A percentile compares a stretch with the other conserved stretches of the same genome.
phyloP scores from a whole-genome alignment of 2,888 invertebrate species.

The Sesia apiformis region DNA sequence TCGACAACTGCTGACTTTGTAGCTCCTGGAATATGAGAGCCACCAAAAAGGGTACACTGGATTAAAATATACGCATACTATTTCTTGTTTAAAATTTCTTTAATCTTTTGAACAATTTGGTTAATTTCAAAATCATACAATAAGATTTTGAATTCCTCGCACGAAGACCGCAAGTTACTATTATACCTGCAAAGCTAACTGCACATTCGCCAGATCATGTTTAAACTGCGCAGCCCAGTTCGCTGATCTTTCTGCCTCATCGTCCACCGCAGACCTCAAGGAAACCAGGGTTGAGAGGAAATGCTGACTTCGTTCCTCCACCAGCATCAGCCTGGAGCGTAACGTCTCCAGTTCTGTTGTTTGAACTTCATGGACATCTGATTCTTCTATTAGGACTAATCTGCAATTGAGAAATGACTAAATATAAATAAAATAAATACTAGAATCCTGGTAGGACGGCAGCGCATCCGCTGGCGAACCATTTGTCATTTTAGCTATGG shows the following conservation, averaged over 20 bases:
- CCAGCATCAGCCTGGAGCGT: slow-evolving; percentile 52
- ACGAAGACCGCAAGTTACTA: too few relatives aligned
- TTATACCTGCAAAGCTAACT: slow-evolving; percentile 57
- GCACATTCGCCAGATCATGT: slow-evolving; percentile 66
- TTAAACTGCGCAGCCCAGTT: slow-evolving; percentile 70
- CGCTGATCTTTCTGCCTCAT: slow-evolving; percentile 61
- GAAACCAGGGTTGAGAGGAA: slow-evolving; percentile 57
- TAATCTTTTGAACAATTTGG: too few relatives aligned
- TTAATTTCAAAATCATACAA: too few relatives aligned
- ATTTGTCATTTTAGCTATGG: too few relatives aligned
- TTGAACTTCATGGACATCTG: slow-evolving; percentile 46
- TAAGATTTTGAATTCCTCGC: too few relatives aligned
- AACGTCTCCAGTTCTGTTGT: slow-evolving; percentile 52
- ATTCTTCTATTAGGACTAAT: slow-evolving; percentile 45
- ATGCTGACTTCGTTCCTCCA: slow-evolving; percentile 59
- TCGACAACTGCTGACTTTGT: slow-evolving; percentile 66
- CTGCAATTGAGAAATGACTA: slow-evolving; percentile 26
- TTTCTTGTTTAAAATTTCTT: too few relatives aligned
- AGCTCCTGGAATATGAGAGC: slow-evolving; percentile 38
- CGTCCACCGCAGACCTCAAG: slow-evolving; percentile 61
- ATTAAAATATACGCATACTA: too few relatives aligned
- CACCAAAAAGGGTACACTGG: not conserved
- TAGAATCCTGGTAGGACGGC: too few relatives aligned
- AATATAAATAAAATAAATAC: too few relatives aligned
- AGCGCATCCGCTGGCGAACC: too few relatives aligned